Evolutionary conservation across 2,113 vertebrate species (phyloP).

Genomic region (Struthio camelus): DNA sequence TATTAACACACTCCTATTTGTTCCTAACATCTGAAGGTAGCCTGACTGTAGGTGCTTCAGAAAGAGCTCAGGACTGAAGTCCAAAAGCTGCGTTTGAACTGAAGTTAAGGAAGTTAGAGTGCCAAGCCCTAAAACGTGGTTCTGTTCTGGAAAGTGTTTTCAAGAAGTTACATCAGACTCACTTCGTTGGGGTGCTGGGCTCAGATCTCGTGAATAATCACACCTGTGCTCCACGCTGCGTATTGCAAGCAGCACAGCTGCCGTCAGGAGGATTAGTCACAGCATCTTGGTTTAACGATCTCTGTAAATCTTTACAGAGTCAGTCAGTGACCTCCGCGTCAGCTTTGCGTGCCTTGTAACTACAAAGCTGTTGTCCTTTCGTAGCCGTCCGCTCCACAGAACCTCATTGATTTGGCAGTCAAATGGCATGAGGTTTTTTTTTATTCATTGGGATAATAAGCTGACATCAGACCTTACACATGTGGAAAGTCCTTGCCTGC

Average conservation of each 20-base stretch:
- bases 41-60: neutral
- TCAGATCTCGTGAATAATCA: neutral
- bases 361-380: neutral
- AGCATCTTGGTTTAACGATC: neutral
- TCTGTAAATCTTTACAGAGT: neutral
- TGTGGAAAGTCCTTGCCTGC: neutral
- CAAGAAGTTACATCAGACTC: neutral
- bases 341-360: neutral
- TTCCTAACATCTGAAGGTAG: neutral
- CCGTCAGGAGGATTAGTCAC: neutral
- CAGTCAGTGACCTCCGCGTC: neutral
- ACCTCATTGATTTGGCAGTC: neutral
- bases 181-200: neutral
- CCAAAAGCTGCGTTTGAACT: neutral
- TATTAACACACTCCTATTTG: neutral
- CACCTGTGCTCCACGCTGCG: neutral
- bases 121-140: neutral
- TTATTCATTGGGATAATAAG: neutral
- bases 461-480: neutral
- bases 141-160: neutral
- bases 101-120: neutral
- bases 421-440: neutral
- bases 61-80: neutral
- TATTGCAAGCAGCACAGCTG: neutral
- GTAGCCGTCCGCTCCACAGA: neutral